Conservation (phyloP, 2,113 vertebrate species). For the Thymallus thymallus region DNA sequence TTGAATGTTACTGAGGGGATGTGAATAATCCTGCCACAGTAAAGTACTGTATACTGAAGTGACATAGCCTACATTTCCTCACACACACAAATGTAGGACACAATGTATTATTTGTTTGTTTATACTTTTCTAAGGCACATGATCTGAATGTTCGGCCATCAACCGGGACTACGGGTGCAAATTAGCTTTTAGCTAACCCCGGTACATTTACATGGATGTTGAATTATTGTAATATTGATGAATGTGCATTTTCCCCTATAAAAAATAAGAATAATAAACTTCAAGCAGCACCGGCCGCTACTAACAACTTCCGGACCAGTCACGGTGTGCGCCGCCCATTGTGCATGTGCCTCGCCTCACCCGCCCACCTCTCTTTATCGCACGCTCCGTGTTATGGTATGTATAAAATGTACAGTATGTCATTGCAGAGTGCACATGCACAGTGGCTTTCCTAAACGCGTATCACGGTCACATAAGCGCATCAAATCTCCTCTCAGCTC, state of each 20-base stretch:
- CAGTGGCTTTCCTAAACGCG: conserved; percentile 63
- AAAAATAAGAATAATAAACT: no score
- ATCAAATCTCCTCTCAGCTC: conserved; percentile 60
- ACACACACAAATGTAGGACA: no score
- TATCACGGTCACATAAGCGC: conserved; percentile 62
- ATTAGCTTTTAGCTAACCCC: no score
- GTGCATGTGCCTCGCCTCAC: conserved; percentile 70
- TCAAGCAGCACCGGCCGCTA: no score
- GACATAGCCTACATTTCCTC: no score
- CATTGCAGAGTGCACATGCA: conserved; percentile 77
- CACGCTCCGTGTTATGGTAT: conserved; percentile 61
- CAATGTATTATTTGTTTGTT: neutral
- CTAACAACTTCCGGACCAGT: conserved; percentile 48
- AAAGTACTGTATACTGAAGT: conserved; percentile 29
- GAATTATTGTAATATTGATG: no score
- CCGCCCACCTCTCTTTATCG: conserved; percentile 48
- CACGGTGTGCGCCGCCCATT: conserved; percentile 78
- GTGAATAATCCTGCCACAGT: conserved; percentile 15
- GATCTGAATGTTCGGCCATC: neutral
- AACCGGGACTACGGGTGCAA: no score
- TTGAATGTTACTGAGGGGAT: neutral
- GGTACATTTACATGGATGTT: no score
- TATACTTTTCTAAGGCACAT: conserved; percentile 34
- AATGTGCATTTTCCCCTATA: no score
- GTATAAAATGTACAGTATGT: conserved; percentile 79